phyloP scores from a whole-genome alignment of 2,888 invertebrate genomes.

The Biston betularia region DNA sequence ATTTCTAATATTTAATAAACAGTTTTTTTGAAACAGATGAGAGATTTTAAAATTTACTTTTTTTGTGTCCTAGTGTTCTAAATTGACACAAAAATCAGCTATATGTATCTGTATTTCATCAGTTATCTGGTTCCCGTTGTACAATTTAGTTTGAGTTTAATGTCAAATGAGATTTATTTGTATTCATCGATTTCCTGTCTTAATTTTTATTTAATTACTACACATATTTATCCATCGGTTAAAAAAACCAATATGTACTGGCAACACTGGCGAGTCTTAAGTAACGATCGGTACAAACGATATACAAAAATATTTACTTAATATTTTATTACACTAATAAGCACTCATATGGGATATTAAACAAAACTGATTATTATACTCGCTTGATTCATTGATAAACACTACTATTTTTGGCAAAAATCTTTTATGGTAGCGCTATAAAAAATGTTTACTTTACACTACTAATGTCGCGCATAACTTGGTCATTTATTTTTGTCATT shows the following conservation, averaged over 20 bases:
- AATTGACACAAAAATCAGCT: too few species aligned
- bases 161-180: too few species aligned
- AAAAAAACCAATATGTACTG: not conserved
- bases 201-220: too few species aligned
- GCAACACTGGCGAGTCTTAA: conserved; percentile 15
- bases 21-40: too few species aligned
- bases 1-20: too few species aligned
- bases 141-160: too few species aligned
- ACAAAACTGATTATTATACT: conserved; percentile 33
- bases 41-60: too few species aligned
- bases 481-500: conserved; percentile 12
- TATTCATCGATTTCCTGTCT: too few species aligned
- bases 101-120: too few species aligned
- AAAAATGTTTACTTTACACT: conserved; percentile 7
- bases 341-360: conserved; percentile 33
- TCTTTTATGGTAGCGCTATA: conserved; percentile 20
- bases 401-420: conserved; percentile 30
- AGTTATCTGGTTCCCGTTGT: too few species aligned
- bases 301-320: conserved; percentile 42
- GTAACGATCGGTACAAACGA: conserved; percentile 27
- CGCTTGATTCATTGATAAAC: conserved; percentile 38
- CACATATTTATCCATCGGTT: too few species aligned
- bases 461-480: not conserved
- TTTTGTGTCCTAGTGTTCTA: too few species aligned
- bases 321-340: conserved; percentile 40